Conservation (phyloP, 2,888 invertebrate species). For the Andrena chrysosceles region DNA sequence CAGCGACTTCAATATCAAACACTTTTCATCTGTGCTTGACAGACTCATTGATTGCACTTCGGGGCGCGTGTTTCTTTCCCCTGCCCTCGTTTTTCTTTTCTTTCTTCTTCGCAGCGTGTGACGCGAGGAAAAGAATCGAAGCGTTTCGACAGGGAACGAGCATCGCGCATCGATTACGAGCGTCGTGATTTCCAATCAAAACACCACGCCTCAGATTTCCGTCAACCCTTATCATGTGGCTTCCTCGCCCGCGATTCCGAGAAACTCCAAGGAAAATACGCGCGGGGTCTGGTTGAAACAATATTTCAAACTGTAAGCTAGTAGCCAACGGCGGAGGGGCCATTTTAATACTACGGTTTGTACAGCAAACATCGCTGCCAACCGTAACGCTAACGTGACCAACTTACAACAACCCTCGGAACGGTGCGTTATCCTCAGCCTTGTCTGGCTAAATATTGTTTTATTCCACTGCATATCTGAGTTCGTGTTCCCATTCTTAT, state of each 20-base stretch:
- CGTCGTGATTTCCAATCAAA: background rate
- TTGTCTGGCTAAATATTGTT: slow-evolving; percentile 36
- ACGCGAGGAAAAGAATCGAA: background rate
- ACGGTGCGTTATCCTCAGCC: slow-evolving; percentile 12
- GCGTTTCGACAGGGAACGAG: background rate
- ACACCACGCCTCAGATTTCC: background rate
- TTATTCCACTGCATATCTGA: background rate
- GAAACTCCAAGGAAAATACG: background rate
- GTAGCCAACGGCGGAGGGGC: background rate
- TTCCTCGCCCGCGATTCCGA: background rate
- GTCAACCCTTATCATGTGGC: background rate
- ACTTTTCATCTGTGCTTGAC: slow-evolving; percentile 63
- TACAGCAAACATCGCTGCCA: slow-evolving; percentile 3
- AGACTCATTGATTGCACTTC: slow-evolving; percentile 54
- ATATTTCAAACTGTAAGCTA: background rate
- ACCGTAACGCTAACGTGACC: background rate
- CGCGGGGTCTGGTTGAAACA: background rate
- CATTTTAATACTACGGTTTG: slow-evolving; percentile 26
- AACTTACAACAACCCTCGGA: slow-evolving; percentile 2
- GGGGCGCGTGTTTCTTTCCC: slow-evolving; percentile 17
- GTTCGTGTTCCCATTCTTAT: background rate
- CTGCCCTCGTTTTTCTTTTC: background rate
- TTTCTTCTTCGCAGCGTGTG: background rate
- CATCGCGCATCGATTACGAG: slow-evolving; percentile 1
- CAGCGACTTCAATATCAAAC: slow-evolving; percentile 64